phyloP scores from a whole-genome alignment of 2,113 vertebrate species.

The Carettochelys insculpta region DNA sequence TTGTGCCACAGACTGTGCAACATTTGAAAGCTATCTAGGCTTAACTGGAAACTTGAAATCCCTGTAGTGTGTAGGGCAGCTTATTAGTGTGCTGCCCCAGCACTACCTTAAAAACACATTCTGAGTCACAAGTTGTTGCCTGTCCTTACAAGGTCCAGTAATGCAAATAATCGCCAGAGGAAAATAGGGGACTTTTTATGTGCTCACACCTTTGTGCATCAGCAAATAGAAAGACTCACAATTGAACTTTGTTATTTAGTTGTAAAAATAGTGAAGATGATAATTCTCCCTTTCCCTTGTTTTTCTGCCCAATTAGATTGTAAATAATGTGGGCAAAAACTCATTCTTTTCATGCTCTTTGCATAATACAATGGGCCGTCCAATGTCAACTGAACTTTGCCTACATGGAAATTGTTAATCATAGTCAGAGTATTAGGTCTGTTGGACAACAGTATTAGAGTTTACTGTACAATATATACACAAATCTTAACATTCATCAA shows the following conservation, averaged over 20 bases:
- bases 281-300: not conserved
- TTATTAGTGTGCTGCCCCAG: not conserved
- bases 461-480: not conserved
- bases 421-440: not conserved
- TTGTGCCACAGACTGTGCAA: not conserved
- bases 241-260: not conserved
- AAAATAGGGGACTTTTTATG: not conserved
- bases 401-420: not conserved
- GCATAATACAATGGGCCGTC: accelerated
- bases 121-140: not conserved
- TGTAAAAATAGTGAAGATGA: not conserved
- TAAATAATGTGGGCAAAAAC: not conserved
- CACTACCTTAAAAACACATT: not conserved
- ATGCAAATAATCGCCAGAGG: not conserved
- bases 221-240: not conserved
- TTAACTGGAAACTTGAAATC: not conserved
- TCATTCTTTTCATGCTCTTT: not conserved
- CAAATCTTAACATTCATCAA: not conserved
- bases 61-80: not conserved
- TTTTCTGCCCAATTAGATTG: not conserved
- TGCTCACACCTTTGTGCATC: not conserved
- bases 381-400: not conserved
- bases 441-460: not conserved
- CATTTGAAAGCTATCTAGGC: not conserved
- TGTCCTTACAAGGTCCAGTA: not conserved